phyloP scores from a whole-genome alignment of 2,797 vertebrate species.

The Aldrovandia affinis region DNA sequence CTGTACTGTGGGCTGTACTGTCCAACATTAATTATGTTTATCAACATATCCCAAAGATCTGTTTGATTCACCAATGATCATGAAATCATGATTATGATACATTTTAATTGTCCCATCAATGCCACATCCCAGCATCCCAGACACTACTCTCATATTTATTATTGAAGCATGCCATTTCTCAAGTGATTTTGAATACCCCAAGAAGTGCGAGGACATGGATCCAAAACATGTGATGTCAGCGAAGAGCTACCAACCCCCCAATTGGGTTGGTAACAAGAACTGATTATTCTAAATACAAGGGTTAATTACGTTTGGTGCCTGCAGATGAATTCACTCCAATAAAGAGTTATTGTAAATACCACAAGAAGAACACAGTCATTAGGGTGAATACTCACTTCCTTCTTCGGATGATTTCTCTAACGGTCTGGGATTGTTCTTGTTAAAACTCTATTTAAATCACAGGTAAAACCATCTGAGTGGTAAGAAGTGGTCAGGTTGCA shows the following conservation, averaged over 20 bases:
- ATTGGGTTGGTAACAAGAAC: slow-evolving; percentile 19
- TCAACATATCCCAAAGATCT: not conserved
- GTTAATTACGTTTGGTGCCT: slow-evolving; percentile 34
- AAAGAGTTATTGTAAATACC: slow-evolving; percentile 38
- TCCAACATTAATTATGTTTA: not conserved
- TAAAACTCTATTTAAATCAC: slow-evolving; percentile 13
- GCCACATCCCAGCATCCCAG: not conserved
- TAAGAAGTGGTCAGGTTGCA: not conserved
- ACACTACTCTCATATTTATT: not conserved
- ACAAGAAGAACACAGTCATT: slow-evolving; percentile 37
- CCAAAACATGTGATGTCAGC: not conserved
- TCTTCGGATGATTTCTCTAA: slow-evolving; percentile 20
- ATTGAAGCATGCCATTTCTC: not conserved
- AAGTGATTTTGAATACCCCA: not conserved
- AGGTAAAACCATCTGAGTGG: slow-evolving; percentile 18
- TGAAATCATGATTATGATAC: not conserved
- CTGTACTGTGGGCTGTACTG: not conserved
- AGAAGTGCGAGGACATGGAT: not conserved
- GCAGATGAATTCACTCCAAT: slow-evolving; percentile 36
- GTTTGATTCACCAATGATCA: not conserved
- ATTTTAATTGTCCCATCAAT: not conserved
- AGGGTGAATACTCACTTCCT: slow-evolving; percentile 33
- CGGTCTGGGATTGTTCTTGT: slow-evolving; percentile 22
- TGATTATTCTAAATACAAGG: slow-evolving; percentile 25
- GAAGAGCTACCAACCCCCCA: not conserved